phyloP scores from a whole-genome alignment of 2,888 invertebrate genomes.

The Thereva unica region DNA sequence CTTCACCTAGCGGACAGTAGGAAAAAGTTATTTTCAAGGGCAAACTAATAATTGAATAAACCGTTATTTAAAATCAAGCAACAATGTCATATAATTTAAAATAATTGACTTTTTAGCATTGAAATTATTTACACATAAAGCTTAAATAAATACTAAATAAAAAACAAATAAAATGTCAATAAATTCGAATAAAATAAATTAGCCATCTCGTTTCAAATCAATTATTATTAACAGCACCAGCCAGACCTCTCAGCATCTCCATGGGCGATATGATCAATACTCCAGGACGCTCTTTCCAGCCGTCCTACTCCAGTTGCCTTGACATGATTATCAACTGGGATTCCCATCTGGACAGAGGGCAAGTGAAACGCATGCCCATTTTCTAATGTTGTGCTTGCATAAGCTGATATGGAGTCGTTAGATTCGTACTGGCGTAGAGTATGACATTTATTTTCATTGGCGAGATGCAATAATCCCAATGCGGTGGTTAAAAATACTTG shows the following conservation, averaged over 20 bases:
- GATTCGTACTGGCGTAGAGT: constrained; percentile 68
- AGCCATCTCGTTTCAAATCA: background rate
- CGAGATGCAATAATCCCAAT: constrained; percentile 64
- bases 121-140: constrained; percentile 9
- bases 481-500: constrained; percentile 73
- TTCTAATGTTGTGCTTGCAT: constrained; percentile 40
- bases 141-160: background rate
- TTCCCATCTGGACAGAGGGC: constrained; percentile 54
- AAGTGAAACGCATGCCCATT: constrained; percentile 49
- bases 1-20: too few relatives aligned
- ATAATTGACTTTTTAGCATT: constrained; percentile 17
- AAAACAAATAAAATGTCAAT: constrained; percentile 6
- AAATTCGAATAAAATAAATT: constrained; percentile 11
- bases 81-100: background rate
- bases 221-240: constrained; percentile 64
- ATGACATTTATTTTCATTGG: constrained; percentile 59
- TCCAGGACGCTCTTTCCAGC: constrained; percentile 68
- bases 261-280: constrained; percentile 69
- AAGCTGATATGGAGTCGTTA: constrained; percentile 57
- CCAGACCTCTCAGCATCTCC: constrained; percentile 65
- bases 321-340: constrained; percentile 61
- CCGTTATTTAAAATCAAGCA: too few relatives aligned
- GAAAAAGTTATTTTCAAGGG: too few relatives aligned
- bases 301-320: constrained; percentile 67
- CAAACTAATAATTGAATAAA: too few relatives aligned